Evolutionary conservation across 2,113 vertebrate genomes (phyloP).

Genomic region (Nothocercus nigrocapillus): DNA sequence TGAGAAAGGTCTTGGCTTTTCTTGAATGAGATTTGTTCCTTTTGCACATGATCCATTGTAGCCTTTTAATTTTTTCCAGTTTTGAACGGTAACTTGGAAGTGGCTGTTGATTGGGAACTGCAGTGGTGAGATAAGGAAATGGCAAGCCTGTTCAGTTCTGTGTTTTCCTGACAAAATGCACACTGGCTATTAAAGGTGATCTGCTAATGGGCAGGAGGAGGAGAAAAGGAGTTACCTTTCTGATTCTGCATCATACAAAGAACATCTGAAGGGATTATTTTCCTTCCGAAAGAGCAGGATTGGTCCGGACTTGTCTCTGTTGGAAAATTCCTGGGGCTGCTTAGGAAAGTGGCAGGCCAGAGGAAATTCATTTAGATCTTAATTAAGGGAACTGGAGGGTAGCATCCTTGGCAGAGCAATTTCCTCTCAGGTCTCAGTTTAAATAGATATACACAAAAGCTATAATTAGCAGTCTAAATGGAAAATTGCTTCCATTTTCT

Average conservation of each 20-base stretch:
- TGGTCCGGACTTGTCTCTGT: conserved; percentile 8
- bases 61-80: background rate
- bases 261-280: background rate
- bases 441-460: background rate
- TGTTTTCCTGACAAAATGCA: background rate
- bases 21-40: background rate
- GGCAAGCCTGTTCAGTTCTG: background rate
- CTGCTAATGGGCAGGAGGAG: background rate
- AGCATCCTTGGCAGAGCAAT: background rate
- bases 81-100: background rate
- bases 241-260: background rate
- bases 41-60: background rate
- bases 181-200: background rate
- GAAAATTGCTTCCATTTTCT: background rate
- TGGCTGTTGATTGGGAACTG: background rate
- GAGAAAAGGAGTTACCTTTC: background rate
- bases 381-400: background rate
- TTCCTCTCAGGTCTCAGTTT: background rate
- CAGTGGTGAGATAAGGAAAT: background rate
- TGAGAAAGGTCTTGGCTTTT: background rate
- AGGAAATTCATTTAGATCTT: background rate
- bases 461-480: background rate
- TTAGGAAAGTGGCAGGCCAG: background rate
- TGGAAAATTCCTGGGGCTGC: background rate
- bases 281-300: background rate